Conservation (phyloP, 2,888 invertebrate genomes). For the Odontocerum albicorne region DNA sequence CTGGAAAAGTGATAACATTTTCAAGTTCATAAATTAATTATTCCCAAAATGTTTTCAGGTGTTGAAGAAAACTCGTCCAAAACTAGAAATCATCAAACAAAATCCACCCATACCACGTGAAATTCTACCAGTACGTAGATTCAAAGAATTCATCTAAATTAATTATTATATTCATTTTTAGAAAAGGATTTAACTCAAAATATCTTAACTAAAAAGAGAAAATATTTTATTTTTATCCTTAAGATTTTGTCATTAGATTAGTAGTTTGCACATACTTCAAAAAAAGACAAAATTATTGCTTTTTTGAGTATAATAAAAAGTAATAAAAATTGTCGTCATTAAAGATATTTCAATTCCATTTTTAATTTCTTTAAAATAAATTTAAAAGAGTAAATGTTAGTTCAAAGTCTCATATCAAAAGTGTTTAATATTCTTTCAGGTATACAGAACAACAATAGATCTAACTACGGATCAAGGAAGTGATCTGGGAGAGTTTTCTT, state of each 20-base stretch:
- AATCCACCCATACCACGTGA: constrained; percentile 52
- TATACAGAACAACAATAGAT: constrained; percentile 61
- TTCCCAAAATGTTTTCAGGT: constrained; percentile 49
- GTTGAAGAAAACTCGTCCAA: constrained; percentile 46
- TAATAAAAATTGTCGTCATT: too few relatives aligned
- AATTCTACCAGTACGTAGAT: constrained; percentile 56
- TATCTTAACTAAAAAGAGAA: too few relatives aligned
- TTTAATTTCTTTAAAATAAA: too few relatives aligned
- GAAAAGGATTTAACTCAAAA: too few relatives aligned
- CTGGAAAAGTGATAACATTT: too few relatives aligned
- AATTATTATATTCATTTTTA: neutral
- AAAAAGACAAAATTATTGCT: too few relatives aligned
- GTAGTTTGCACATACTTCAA: too few relatives aligned
- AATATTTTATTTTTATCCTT: too few relatives aligned
- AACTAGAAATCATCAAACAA: constrained; percentile 51
- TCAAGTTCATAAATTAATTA: too few relatives aligned
- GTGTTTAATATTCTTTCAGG: constrained; percentile 45
- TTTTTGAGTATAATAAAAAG: neutral
- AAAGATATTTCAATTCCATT: too few relatives aligned
- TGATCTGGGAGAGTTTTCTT: constrained; percentile 58
- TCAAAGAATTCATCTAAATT: neutral
- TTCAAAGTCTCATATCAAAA: neutral
- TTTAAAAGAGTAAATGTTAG: neutral
- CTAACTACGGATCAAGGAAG: constrained; percentile 69
- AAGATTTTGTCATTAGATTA: too few relatives aligned